Evolutionary conservation across 2,113 vertebrate genomes (phyloP).

Genomic region (Chrysemys picta): DNA sequence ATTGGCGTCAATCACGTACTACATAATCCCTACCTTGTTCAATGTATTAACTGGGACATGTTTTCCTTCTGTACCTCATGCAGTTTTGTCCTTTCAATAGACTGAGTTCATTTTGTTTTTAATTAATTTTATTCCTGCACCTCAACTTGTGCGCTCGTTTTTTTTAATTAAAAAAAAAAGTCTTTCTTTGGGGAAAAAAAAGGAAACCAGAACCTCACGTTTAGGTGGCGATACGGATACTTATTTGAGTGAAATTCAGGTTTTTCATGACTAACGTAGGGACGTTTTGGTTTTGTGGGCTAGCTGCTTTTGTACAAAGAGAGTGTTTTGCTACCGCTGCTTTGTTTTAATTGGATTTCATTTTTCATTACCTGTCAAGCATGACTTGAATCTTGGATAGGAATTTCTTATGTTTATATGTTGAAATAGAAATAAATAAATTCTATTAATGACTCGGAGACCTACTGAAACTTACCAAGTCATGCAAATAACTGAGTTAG

Average conservation of each 20-base stretch:
- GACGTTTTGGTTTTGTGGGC: background rate
- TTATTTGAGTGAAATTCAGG: background rate
- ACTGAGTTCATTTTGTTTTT: background rate
- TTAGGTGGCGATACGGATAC: background rate
- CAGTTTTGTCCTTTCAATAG: background rate
- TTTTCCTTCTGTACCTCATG: background rate
- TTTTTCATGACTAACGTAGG: conserved; percentile 5
- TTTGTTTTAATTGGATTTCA: background rate
- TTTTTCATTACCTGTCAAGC: conserved; percentile 6
- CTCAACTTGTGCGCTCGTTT: conserved; percentile 23
- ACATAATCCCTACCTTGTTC: conserved; percentile 21
- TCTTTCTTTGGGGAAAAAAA: background rate
- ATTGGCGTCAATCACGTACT: accelerated
- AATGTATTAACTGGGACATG: background rate
- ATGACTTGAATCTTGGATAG: background rate
- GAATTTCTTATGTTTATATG: background rate
- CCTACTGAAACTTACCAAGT: background rate
- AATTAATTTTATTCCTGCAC: conserved; percentile 53
- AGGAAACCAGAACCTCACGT: conserved; percentile 42
- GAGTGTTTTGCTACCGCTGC: background rate
- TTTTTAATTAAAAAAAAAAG: background rate
- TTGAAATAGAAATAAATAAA: background rate
- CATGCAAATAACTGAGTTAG: background rate
- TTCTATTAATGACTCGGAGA: background rate
- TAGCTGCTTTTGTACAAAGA: background rate